A percentile compares a stretch with the other conserved stretches of the same genome.
These are phyloP conservation scores for Halisarca cf. caerulea DNA, from an alignment of 37 sponge, comb jelly and placozoan species.

Conservation along the genomic window DNA sequence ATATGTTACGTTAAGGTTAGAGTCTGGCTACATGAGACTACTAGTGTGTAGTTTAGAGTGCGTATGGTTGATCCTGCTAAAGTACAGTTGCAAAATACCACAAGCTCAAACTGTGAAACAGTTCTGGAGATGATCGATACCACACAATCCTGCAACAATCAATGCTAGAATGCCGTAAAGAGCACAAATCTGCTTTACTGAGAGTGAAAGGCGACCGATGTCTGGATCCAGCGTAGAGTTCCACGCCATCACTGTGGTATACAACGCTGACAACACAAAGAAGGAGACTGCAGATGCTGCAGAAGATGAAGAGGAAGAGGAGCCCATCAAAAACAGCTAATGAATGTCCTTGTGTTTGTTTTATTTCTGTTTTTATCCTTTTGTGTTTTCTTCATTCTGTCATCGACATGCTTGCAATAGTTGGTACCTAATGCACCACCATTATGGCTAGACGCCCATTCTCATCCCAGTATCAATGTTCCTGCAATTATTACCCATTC, in stretches of 20 bases:
- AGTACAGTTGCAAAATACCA: not conserved
- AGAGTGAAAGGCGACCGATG: not conserved
- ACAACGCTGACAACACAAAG: slow-evolving; percentile 32
- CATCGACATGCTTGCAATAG: too few relatives aligned
- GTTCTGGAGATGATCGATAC: not conserved
- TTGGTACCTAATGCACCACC: too few relatives aligned
- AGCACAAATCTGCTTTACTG: slow-evolving; percentile 27
- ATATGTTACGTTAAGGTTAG: not conserved
- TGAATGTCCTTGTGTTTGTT: too few relatives aligned
- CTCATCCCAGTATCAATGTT: too few relatives aligned
- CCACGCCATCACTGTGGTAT: slow-evolving; percentile 48
- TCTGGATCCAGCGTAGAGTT: not conserved
- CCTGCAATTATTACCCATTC: too few relatives aligned
- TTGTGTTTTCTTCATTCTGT: too few relatives aligned
- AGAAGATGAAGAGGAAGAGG: not conserved
- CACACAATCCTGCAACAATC: not conserved
- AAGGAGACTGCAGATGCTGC: slow-evolving; percentile 56
- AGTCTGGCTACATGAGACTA: too few relatives aligned
- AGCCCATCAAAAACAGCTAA: not conserved
- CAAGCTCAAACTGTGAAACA: not conserved
- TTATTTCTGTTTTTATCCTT: too few relatives aligned
- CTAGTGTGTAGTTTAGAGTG: too few relatives aligned
- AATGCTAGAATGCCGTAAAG: not conserved
- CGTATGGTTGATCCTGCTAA: too few relatives aligned
- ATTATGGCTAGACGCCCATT: too few relatives aligned